Evolutionary conservation across 1,140 invertebrate genomes (phyloP).

Genomic region (Procambarus clarkii): DNA sequence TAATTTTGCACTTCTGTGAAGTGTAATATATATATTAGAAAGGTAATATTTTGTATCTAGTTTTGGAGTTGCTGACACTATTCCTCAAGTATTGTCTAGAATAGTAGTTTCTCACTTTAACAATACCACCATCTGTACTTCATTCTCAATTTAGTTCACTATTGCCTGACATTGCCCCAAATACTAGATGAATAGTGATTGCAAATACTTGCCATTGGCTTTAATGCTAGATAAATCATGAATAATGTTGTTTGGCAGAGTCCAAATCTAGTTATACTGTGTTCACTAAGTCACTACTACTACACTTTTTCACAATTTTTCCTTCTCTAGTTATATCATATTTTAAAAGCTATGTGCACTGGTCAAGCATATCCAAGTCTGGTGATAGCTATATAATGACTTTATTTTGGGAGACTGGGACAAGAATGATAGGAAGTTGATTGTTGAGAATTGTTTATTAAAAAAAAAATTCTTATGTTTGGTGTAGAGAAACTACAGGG

Average conservation of each 20-base stretch:
- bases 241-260: not conserved
- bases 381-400: too few relatives aligned
- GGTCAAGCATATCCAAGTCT: too few relatives aligned
- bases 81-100: slow-evolving; percentile 2
- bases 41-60: slow-evolving; percentile 55
- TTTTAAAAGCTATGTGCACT: too few relatives aligned
- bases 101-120: not conserved
- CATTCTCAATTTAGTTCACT: not conserved
- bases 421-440: too few relatives aligned
- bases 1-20: slow-evolving; percentile 64
- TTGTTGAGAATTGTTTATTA: too few relatives aligned
- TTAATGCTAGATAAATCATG: not conserved
- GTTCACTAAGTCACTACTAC: not conserved
- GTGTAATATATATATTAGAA: slow-evolving; percentile 47
- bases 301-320: not conserved
- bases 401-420: too few relatives aligned
- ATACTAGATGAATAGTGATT: not conserved
- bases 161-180: not conserved
- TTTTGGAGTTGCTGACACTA: slow-evolving; percentile 32
- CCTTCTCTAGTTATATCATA: not conserved
- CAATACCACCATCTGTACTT: not conserved
- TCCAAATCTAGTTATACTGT: not conserved
- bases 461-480: too few relatives aligned
- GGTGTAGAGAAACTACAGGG: too few relatives aligned
- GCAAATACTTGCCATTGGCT: not conserved